Evolutionary conservation across 2,113 vertebrate species (phyloP).

Genomic region (Cisticola juncidis): DNA sequence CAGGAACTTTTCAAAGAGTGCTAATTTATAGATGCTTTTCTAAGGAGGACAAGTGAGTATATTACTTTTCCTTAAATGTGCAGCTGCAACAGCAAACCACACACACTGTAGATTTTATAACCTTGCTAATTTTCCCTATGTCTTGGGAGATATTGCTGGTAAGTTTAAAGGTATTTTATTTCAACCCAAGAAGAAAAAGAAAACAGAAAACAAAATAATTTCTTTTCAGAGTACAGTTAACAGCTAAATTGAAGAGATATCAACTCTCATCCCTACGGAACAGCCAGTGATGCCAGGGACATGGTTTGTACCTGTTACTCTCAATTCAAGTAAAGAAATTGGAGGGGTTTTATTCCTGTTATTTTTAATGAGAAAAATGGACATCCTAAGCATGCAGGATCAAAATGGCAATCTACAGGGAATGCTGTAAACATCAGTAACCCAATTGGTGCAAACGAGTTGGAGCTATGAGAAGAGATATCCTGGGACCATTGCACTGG

Average conservation of each 20-base stretch:
- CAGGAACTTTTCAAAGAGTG: conserved; percentile 4
- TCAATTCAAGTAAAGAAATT: not conserved
- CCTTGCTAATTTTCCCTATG: conserved; percentile 45
- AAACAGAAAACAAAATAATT: not conserved
- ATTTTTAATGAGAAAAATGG: not conserved
- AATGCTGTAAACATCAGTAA: not conserved
- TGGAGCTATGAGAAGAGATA: not conserved
- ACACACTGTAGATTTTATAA: conserved; percentile 26
- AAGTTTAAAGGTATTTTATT: conserved; percentile 14
- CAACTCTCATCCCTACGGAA: not conserved
- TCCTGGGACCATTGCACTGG: not conserved
- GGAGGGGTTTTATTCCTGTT: not conserved
- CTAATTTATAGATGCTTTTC: conserved; percentile 58
- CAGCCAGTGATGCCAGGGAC: not conserved
- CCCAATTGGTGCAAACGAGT: not conserved
- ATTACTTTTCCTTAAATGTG: conserved; percentile 51
- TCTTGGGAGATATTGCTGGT: conserved; percentile 17
- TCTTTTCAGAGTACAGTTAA: not conserved
- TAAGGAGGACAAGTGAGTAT: conserved; percentile 14
- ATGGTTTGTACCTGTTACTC: not conserved
- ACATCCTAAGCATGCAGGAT: not conserved
- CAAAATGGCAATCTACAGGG: not conserved
- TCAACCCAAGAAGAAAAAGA: not conserved
- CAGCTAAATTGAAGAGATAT: not conserved
- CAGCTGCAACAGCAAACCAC: conserved; percentile 63